Evolutionary conservation across 1,140 invertebrate genomes (phyloP), one percentile per base, ranked within the genome.

Genomic region (Hylyphantes graminicola): DNA sequence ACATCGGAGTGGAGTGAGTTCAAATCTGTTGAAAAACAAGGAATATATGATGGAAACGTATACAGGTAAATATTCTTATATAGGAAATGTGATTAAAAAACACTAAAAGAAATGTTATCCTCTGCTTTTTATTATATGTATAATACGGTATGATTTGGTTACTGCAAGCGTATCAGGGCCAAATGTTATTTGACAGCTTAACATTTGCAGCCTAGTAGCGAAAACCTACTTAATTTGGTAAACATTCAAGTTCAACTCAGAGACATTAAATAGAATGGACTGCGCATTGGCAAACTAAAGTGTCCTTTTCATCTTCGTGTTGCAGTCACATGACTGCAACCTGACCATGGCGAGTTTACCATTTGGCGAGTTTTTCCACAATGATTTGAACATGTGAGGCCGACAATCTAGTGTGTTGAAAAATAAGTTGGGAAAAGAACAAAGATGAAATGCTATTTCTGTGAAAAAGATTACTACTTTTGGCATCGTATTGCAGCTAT

Each of bases 1-100:
- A 21, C 9, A 57, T 17, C 72, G 9, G 7, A 51, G 15, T 2
- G n/a, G 15, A 51, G 54, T 70, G 51, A 59, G 15, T 35, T 74
- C 35, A 57, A 55, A 48, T 12, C 15, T 35, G 53, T 11, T 35
- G 57, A 74, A n/a, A 74, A 19, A 35, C 5, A 57, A 0, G 72
- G 15, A 70, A 70, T 35, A 57, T 74, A 57, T 48, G 72, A 74
- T 74, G 72, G 72, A 57, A 55, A 74, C 21, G 17, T 74, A 57
- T 74, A 74, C 17, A 74, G 54, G 72, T 74, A n/a, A n/a, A n/a
- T n/a, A 74, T 57, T 35, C 17, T 65, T 12, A 59, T 13, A 59
- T 13, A 2, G 35, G n/a, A 59, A 59, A 59, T 53, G 51, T 54
- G 11, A n/a, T 70, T 53, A 65, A 59, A 7, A 48, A 17, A 53